Evolutionary conservation across 2,888 invertebrate genomes (phyloP).

Genomic region (Heliconius aoede): DNA sequence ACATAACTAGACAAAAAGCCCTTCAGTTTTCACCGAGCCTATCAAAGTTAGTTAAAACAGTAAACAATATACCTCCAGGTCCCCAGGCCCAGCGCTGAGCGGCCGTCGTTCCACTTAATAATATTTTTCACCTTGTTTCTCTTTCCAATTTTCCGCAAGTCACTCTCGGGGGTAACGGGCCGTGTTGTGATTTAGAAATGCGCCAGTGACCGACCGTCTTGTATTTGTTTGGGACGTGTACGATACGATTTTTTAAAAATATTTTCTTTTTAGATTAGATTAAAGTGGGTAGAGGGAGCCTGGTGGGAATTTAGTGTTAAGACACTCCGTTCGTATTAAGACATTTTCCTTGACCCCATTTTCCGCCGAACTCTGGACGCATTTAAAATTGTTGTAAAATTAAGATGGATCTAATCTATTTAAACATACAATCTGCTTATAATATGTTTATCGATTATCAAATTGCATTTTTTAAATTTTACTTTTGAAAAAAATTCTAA

Average conservation of each 20-base stretch:
- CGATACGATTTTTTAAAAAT: slow-evolving; percentile 45
- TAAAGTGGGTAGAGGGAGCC: neutral
- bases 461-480: too few relatives aligned
- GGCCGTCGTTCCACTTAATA: slow-evolving; percentile 78
- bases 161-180: slow-evolving; percentile 82
- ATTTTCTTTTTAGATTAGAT: too few relatives aligned
- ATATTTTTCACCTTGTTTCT: slow-evolving; percentile 84
- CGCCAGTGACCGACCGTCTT: slow-evolving; percentile 53
- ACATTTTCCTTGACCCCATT: too few relatives aligned
- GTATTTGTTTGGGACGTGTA: slow-evolving; percentile 52
- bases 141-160: slow-evolving; percentile 84
- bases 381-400: too few relatives aligned
- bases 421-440: too few relatives aligned
- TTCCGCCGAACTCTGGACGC: too few relatives aligned
- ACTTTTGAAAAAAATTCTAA: too few relatives aligned
- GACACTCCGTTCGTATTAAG: too few relatives aligned
- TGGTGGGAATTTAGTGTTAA: neutral
- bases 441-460: too few relatives aligned
- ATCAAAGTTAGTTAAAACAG: slow-evolving; percentile 23
- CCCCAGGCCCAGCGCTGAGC: slow-evolving; percentile 50
- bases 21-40: neutral
- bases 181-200: slow-evolving; percentile 81
- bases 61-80: slow-evolving; percentile 31
- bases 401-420: too few relatives aligned
- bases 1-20: neutral